A percentile compares a stretch with the other conserved stretches of the same genome.
These are phyloP conservation scores for Helicoverpa assulta DNA, from an alignment of 2,888 invertebrate genomes.

Conservation along the genomic window DNA sequence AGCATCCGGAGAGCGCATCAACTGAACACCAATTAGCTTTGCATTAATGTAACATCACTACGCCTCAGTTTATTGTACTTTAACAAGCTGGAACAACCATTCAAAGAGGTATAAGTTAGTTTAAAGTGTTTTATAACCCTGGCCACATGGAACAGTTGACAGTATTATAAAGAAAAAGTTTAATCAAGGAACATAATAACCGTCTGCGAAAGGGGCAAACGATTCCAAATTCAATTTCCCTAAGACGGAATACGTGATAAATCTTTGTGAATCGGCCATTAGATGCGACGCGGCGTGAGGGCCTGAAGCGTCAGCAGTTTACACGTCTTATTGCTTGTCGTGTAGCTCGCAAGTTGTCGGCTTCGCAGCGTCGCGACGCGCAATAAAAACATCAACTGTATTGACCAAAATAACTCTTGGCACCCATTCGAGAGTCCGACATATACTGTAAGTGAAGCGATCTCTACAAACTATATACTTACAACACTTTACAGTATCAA, in stretches of 20 bases:
- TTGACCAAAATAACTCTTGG: slow-evolving; percentile 90
- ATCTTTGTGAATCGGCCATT: slow-evolving; percentile 86
- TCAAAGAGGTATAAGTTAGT: slow-evolving; percentile 12
- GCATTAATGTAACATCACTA: slow-evolving; percentile 45
- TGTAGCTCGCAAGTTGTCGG: slow-evolving; percentile 75
- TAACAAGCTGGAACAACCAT: slow-evolving; percentile 9
- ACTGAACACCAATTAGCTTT: slow-evolving; percentile 56
- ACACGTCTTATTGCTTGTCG: slow-evolving; percentile 87
- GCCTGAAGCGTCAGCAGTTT: slow-evolving; percentile 77
- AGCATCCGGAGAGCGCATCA: slow-evolving; percentile 74
- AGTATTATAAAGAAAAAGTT: slow-evolving; percentile 74
- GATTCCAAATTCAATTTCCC: slow-evolving; percentile 85
- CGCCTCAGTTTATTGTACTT: slow-evolving; percentile 34
- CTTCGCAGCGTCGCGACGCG: slow-evolving; percentile 82
- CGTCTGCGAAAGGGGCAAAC: slow-evolving; percentile 75
- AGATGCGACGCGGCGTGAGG: slow-evolving; percentile 85
- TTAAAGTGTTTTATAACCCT: slow-evolving; percentile 23
- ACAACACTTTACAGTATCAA: slow-evolving; percentile 52
- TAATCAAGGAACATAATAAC: slow-evolving; percentile 80
- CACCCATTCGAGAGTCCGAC: slow-evolving; percentile 83
- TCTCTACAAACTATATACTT: slow-evolving; percentile 68
- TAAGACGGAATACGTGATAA: slow-evolving; percentile 86
- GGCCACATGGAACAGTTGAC: slow-evolving; percentile 43
- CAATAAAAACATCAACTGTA: slow-evolving; percentile 90
- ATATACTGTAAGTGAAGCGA: slow-evolving; percentile 83